Conservation (phyloP, 1,140 invertebrate genomes). For the Heliconius congener region DNA sequence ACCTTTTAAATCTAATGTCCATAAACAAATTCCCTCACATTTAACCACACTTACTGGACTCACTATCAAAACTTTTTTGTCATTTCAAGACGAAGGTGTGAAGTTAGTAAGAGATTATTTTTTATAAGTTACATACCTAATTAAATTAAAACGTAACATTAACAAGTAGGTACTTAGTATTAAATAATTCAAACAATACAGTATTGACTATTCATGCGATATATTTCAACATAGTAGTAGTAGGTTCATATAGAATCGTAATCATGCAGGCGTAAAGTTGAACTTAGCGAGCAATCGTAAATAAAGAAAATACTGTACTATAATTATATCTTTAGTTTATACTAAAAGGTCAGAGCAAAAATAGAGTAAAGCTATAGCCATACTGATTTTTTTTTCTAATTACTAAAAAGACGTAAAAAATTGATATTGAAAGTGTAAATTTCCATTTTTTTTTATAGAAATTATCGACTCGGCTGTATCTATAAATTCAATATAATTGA, state of each 20-base stretch:
- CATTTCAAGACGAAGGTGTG: too few species aligned
- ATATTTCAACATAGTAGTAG: neutral
- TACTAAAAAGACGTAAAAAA: neutral
- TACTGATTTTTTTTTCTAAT: neutral
- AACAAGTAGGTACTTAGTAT: too few species aligned
- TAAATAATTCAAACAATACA: neutral
- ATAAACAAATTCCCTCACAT: too few species aligned
- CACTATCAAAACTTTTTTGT: too few species aligned
- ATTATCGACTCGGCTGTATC: too few species aligned
- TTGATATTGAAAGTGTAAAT: neutral
- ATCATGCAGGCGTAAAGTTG: conserved; percentile 1
- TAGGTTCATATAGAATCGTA: neutral
- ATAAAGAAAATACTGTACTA: conserved; percentile 3
- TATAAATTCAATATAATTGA: too few species aligned
- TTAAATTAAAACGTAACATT: too few species aligned
- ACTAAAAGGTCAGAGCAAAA: conserved; percentile 6
- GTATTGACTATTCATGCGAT: conserved; percentile 1
- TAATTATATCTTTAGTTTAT: neutral
- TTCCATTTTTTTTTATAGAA: too few species aligned
- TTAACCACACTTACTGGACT: too few species aligned
- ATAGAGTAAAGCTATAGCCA: neutral
- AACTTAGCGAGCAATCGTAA: neutral
- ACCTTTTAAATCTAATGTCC: too few species aligned
- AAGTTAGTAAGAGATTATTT: too few species aligned
- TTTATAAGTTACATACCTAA: too few species aligned